Base-by-base conservation (phyloP, 35 echinoderm and acorn worm genomes). In the Nesometra sesokonis region DNA sequence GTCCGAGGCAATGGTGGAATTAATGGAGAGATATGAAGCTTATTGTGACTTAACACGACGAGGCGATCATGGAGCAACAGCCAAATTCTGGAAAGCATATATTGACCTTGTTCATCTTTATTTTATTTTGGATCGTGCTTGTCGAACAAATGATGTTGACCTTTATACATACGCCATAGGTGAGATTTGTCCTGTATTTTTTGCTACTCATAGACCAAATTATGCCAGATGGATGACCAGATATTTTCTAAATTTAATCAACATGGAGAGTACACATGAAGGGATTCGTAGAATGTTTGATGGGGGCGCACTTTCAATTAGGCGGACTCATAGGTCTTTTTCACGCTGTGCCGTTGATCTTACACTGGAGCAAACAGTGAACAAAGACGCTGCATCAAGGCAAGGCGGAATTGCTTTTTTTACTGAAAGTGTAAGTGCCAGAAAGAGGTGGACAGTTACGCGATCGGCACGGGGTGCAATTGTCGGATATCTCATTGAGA, bases 391-490 rank as follows among this genome's bases (percentile, higher is more conserved):
- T 15, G 39, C 39, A 4, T 43, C 39, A 4, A 43, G 39, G 15
- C 39, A 43, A 43, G 39, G 39, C 15, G 39, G 39, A 43, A 93
- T 93, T 43, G 91, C 86, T 0, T 15, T 88, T 17, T 93, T 90
- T 35, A 27, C 85, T 38, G 87, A 87, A 76, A 86, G 84, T 11
- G 88, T 86, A 57, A 87, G 90, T 47, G 88, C 88, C 15, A 90
- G 90, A 47, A 78, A 39, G 15, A 19, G 88, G 36, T 93, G 88
- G 88, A 43, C 15, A 15, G 39, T 43, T 43, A 43, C 39, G 39
- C 39, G 39, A 15, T 43, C 39, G 15, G 39, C 39, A 4, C 39
- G 39, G n/a, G n/a, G n/a, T n/a, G n/a, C n/a, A n/a, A n/a, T n/a
- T n/a, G n/a, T n/a, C n/a, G n/a, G n/a, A n/a, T n/a, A n/a, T n/a